phyloP scores from a whole-genome alignment of 92 coral and sea anemone species.

The Nematostella vectensis region DNA sequence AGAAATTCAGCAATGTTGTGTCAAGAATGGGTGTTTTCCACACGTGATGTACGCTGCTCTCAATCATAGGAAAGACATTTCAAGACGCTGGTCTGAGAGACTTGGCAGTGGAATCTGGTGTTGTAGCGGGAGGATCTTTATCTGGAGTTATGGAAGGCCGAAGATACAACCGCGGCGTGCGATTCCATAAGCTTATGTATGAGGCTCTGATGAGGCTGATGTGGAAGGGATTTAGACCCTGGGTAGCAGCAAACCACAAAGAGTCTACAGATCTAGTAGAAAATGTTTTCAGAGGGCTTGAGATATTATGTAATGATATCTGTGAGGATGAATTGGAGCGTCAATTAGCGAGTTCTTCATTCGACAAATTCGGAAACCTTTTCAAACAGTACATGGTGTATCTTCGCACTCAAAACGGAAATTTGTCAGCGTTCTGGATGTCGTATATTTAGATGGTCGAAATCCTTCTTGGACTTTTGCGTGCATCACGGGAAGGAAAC shows the following conservation, averaged over 20 bases:
- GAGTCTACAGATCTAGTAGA: slow-evolving; percentile 6
- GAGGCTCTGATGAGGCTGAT: slow-evolving; percentile 30
- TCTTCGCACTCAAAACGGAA: slow-evolving; percentile 27
- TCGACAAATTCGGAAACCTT: slow-evolving; percentile 12
- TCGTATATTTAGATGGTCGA: slow-evolving; percentile 29
- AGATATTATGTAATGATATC: slow-evolving; percentile 11
- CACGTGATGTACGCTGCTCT: slow-evolving; percentile 22
- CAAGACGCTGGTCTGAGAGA: slow-evolving; percentile 47
- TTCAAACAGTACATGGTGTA: slow-evolving; percentile 5
- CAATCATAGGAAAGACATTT: slow-evolving; percentile 48
- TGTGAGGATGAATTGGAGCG: slow-evolving; percentile 9
- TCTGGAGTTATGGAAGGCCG: slow-evolving; percentile 29
- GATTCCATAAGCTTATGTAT: slow-evolving; percentile 34
- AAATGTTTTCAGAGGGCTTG: slow-evolving; percentile 2
- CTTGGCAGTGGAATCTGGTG: slow-evolving; percentile 31
- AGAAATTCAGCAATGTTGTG: slow-evolving; percentile 7
- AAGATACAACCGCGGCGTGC: slow-evolving; percentile 30
- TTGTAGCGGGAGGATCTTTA: slow-evolving; percentile 28
- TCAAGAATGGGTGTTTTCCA: slow-evolving; percentile 46
- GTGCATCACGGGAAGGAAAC: slow-evolving; percentile 42
- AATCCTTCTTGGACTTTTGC: slow-evolving; percentile 25
- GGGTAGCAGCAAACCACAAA: slow-evolving; percentile 16
- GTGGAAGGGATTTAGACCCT: slow-evolving; percentile 22
- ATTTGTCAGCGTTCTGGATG: slow-evolving; percentile 37
- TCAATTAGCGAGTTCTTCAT: slow-evolving; percentile 11